Base-by-base conservation (phyloP, 2,888 invertebrate species). In the Meta bourneti region DNA sequence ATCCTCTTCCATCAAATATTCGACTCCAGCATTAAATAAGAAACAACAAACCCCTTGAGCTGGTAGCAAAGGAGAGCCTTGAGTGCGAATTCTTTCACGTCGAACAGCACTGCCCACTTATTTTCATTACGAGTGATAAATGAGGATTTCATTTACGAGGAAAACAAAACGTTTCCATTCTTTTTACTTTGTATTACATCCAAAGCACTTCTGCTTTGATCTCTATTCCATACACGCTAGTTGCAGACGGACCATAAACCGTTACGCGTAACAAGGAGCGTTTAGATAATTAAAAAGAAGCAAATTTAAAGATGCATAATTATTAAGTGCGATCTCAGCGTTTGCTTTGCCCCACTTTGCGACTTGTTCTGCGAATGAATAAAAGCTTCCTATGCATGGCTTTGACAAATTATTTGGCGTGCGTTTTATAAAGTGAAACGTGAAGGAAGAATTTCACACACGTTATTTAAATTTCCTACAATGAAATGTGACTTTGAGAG, bases 101-200 rank as follows among this genome's bases (percentile, higher is more conserved):
- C 86, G 69, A 51, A 19, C 70, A 70, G n/a, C 7, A 13, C 86
- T 51, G 69, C 86, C 86, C 86, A 86, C 86, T 86, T 77, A 51
- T 78, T 84, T 86, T 86, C 78, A 78, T 86, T 86, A 70, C 70
- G 34, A 71, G 78, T 78, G 86, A 86, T 78, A 78, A 86, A 86
- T 78, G 86, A 20, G 48, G 20, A 84, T 83, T 83, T 83, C 83
- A 75, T 84, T 75, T 84, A 84, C 48, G 75, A 54, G 78, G 71
- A 70, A 86, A 77, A 77, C 51, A 86, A 70, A 75, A 61, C 69
- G 19, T 77, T 75, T 61, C 70, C 11, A 48, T 16, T 34, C 20
- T 48, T 86, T 78, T 78, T 69, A 86, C 85, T 78, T 78, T 78
- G 75, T 84, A 75, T 84, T 77, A 13, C 72, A 13, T 74, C 2